Conservation (phyloP, 2,113 vertebrate genomes). For the Coryphaenoides rupestris region DNA sequence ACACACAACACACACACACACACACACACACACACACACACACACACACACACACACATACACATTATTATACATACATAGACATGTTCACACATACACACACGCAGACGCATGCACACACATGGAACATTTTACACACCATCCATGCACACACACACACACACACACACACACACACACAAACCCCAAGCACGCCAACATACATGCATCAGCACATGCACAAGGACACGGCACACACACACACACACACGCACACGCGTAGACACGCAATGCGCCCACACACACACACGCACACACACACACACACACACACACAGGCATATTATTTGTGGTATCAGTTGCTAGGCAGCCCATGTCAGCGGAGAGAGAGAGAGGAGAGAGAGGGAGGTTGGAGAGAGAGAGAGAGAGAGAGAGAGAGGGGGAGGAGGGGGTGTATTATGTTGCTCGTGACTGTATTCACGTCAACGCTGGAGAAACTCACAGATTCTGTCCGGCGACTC, state of each 20-base stretch:
- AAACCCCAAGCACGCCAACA: too few relatives aligned
- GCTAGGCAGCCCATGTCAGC: conserved; percentile 56
- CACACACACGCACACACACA: too few relatives aligned
- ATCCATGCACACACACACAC: conserved; percentile 1
- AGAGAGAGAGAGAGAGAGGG: not conserved
- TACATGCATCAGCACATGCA: too few relatives aligned
- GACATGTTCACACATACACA: not conserved
- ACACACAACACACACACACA: too few relatives aligned
- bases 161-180: not conserved
- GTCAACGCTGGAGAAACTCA: not conserved
- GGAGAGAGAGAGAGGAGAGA: not conserved
- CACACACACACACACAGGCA: conserved; percentile 15
- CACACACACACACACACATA: conserved; percentile 17
- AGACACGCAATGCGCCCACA: not conserved
- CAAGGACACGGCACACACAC: conserved; percentile 20
- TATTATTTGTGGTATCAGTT: conserved; percentile 65
- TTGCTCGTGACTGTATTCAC: not conserved
- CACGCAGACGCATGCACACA: conserved; percentile 14
- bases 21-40: not conserved
- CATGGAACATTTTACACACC: too few relatives aligned
- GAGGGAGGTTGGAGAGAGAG: not conserved
- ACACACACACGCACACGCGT: conserved; percentile 12
- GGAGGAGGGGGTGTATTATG: not conserved
- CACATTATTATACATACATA: too few relatives aligned
- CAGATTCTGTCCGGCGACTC: not conserved